phyloP scores from a whole-genome alignment of 2,113 vertebrate species.

The Stegostoma tigrinum region DNA sequence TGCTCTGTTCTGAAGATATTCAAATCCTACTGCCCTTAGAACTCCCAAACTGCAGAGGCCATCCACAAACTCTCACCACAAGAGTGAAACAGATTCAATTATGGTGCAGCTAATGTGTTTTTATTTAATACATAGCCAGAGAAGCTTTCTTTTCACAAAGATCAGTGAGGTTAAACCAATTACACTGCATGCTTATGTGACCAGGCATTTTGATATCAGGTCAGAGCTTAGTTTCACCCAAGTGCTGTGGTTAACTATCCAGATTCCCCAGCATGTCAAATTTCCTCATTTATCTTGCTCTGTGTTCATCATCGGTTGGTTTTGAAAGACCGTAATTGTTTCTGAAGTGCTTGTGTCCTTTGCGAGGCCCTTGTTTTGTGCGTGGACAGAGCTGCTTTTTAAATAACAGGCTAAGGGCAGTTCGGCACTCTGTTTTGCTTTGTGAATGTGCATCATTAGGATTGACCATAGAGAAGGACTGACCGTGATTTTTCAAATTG shows the following conservation, averaged over 20 bases:
- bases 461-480: background rate
- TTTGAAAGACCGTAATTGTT: background rate
- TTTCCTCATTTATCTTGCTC: background rate
- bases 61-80: background rate
- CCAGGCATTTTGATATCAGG: background rate
- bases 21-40: background rate
- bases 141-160: background rate
- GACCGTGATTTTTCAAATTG: background rate
- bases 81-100: background rate
- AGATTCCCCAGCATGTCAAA: background rate
- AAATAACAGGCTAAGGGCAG: background rate
- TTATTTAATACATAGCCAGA: background rate
- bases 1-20: background rate
- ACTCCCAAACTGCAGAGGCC: background rate
- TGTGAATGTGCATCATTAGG: background rate
- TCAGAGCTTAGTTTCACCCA: background rate
- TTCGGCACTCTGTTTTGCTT: background rate
- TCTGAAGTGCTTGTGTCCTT: background rate
- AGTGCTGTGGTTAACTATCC: background rate
- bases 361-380: background rate
- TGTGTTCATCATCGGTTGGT: background rate
- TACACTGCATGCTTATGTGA: background rate
- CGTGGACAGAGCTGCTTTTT: background rate
- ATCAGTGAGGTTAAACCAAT: background rate
- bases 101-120: background rate